Conservation (phyloP, 2,113 vertebrate species). For the Menura novaehollandiae region DNA sequence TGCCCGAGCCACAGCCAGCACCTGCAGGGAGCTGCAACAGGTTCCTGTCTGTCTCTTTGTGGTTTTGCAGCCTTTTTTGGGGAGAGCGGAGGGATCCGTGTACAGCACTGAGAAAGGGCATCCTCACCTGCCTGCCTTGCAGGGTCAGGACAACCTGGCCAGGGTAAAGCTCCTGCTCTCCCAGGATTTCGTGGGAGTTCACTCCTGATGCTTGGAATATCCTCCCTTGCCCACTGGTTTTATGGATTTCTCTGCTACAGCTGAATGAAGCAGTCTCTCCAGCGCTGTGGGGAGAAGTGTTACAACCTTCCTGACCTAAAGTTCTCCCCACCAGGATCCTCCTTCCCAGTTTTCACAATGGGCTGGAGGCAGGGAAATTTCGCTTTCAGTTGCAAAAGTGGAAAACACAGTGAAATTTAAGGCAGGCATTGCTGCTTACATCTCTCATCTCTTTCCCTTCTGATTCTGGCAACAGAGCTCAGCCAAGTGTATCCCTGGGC, state of each 20-base stretch:
- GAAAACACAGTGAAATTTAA: neutral
- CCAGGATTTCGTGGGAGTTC: neutral
- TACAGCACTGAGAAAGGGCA: rapidly evolving
- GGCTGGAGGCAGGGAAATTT: neutral
- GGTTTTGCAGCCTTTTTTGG: neutral
- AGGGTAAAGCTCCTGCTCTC: neutral
- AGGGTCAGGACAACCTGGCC: neutral
- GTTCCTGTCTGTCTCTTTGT: neutral
- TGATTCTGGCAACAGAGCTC: neutral
- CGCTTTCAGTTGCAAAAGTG: neutral
- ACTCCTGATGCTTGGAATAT: rapidly evolving
- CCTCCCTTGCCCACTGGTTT: neutral
- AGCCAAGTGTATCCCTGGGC: neutral
- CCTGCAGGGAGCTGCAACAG: neutral
- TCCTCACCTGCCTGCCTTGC: neutral
- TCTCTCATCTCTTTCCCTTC: neutral
- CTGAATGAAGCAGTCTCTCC: neutral
- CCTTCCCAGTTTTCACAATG: neutral
- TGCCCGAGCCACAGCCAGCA: neutral
- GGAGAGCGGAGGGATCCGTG: neutral
- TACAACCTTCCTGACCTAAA: neutral
- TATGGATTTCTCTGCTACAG: neutral
- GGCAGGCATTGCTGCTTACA: neutral
- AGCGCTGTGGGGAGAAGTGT: neutral
- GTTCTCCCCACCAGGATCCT: neutral